Conservation (phyloP, 2,797 vertebrate species). For the Acestrorhynchus altus region DNA sequence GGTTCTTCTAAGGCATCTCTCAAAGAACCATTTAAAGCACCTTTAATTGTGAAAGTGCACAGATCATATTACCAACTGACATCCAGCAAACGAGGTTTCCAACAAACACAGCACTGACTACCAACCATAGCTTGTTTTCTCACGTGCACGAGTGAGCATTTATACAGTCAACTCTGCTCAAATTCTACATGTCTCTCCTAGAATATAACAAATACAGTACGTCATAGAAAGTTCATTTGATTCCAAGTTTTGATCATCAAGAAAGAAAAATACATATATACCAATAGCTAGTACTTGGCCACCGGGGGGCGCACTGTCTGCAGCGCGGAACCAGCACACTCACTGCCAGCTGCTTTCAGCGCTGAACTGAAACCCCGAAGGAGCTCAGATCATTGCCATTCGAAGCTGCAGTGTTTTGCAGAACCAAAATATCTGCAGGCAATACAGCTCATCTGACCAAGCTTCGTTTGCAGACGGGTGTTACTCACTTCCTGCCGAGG, state of each 20-base stretch:
- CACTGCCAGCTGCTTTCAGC: background rate
- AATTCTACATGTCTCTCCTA: constrained; percentile 52
- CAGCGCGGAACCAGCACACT: constrained; percentile 14
- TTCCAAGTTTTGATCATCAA: constrained; percentile 62
- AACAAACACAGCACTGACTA: too few relatives aligned
- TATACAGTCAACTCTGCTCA: background rate
- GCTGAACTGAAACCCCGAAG: background rate
- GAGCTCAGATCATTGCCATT: background rate
- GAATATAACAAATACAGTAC: constrained; percentile 61
- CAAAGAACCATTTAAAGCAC: too few relatives aligned
- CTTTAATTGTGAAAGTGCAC: too few relatives aligned
- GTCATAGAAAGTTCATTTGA: constrained; percentile 59
- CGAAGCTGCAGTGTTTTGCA: background rate
- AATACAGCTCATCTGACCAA: background rate
- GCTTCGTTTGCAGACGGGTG: background rate
- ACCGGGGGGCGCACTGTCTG: background rate
- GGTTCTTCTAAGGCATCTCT: too few relatives aligned
- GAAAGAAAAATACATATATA: constrained; percentile 46
- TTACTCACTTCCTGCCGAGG: background rate
- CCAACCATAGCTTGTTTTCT: background rate
- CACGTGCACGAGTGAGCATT: background rate
- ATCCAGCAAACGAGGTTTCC: background rate
- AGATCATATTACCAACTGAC: too few relatives aligned
- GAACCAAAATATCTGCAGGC: background rate
- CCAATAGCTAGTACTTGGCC: constrained; percentile 3